Conservation (phyloP, 2,797 vertebrate genomes). For the Nyctibius grandis region DNA sequence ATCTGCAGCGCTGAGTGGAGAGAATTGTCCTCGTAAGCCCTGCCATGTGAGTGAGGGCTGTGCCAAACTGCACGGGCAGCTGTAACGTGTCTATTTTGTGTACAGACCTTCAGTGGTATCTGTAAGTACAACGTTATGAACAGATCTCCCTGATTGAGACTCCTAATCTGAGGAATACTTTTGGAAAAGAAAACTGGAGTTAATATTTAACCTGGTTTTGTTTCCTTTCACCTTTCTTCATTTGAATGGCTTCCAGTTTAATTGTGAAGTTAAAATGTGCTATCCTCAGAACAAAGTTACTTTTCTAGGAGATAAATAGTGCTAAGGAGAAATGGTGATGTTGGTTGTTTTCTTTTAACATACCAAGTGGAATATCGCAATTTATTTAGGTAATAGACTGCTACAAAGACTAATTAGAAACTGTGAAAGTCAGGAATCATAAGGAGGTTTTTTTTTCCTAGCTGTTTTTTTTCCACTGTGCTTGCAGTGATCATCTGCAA, state of each 20-base stretch:
- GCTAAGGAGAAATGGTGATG: neutral
- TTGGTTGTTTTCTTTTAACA: neutral
- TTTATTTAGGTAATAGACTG: constrained; percentile 46
- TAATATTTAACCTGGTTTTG: constrained; percentile 22
- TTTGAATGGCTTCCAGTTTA: neutral
- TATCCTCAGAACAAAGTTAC: neutral
- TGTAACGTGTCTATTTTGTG: neutral
- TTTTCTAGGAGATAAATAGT: neutral
- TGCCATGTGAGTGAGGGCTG: neutral
- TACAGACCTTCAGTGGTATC: constrained; percentile 26
- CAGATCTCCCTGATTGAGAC: neutral
- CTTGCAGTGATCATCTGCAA: neutral
- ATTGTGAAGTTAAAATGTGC: neutral
- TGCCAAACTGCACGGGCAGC: neutral
- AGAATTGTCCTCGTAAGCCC: neutral
- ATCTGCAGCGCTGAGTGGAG: neutral
- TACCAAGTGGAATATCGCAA: constrained; percentile 37
- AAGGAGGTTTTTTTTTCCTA: neutral
- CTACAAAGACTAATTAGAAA: constrained; percentile 53
- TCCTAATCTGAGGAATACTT: neutral
- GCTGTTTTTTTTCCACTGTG: neutral
- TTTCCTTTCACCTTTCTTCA: neutral
- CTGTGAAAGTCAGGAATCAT: neutral
- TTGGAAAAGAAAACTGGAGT: neutral
- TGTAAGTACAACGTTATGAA: neutral